Conservation (phyloP, 2,888 invertebrate genomes). For the Deroplatys truncata region DNA sequence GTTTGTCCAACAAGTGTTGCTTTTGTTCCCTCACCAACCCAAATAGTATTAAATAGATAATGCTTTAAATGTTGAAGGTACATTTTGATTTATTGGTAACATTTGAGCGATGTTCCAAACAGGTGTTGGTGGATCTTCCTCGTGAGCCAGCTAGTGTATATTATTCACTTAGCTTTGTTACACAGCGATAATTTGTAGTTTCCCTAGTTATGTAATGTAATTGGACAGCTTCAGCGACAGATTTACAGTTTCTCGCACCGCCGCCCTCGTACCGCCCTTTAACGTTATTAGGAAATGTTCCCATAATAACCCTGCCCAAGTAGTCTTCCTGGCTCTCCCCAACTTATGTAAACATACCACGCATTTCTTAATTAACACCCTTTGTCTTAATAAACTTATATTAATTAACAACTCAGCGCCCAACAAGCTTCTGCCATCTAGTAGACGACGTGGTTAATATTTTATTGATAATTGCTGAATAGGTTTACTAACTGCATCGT, state of each 20-base stretch:
- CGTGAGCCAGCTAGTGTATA: too few relatives aligned
- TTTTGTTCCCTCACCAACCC: too few relatives aligned
- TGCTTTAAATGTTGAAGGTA: too few relatives aligned
- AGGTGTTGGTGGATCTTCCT: too few relatives aligned
- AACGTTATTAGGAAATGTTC: not conserved
- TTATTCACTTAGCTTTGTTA: not conserved
- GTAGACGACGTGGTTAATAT: too few relatives aligned
- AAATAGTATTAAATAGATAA: too few relatives aligned
- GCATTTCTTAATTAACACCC: not conserved
- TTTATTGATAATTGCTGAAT: too few relatives aligned
- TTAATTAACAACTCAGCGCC: not conserved
- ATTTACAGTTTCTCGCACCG: not conserved
- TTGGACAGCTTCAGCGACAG: not conserved
- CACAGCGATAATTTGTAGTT: not conserved
- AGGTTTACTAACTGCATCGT: too few relatives aligned
- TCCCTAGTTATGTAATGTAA: not conserved
- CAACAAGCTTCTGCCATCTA: too few relatives aligned
- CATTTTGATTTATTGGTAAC: too few relatives aligned
- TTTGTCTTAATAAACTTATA: not conserved
- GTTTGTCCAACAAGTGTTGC: too few relatives aligned
- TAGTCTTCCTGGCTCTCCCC: not conserved
- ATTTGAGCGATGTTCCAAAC: too few relatives aligned
- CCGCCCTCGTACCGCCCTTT: not conserved
- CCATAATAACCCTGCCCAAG: not conserved
- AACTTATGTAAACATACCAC: not conserved